phyloP scores from a whole-genome alignment of 2,888 invertebrate genomes.

The Stenolophus ochropezus region DNA sequence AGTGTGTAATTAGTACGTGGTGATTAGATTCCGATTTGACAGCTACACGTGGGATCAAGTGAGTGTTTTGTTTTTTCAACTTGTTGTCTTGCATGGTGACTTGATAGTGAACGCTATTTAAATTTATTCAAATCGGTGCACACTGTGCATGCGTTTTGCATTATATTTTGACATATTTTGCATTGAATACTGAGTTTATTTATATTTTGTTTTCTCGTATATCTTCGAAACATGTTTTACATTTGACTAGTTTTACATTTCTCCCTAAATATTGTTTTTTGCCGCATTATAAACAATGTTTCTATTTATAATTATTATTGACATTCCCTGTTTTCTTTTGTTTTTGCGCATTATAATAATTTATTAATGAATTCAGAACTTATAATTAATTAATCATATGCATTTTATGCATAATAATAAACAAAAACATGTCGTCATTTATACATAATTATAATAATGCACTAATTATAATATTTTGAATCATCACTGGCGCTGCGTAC shows the following conservation, averaged over 20 bases:
- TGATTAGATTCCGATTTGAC: constrained; percentile 57
- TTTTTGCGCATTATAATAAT: constrained; percentile 4
- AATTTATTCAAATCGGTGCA: constrained; percentile 4
- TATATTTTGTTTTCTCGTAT: not conserved
- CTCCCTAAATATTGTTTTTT: not conserved
- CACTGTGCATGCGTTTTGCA: not conserved
- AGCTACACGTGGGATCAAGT: constrained; percentile 22
- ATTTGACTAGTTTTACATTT: not conserved
- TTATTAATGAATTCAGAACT: constrained; percentile 16
- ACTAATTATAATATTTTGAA: constrained; percentile 20
- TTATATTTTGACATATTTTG: not conserved
- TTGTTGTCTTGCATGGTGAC: constrained; percentile 18
- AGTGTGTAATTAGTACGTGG: constrained; percentile 60
- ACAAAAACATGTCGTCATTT: constrained; percentile 20
- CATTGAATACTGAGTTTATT: not conserved
- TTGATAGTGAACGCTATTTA: not conserved
- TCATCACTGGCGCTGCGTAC: not conserved
- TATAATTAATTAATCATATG: not conserved
- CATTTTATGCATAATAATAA: constrained; percentile 22
- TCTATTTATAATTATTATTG: not conserved
- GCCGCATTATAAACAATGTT: not conserved
- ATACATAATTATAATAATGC: constrained; percentile 9
- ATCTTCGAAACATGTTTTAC: not conserved
- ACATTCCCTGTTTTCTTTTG: not conserved
- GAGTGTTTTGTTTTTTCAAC: constrained; percentile 26